A percentile compares a stretch with the other conserved stretches of the same genome.
Evolutionary conservation across 2,888 invertebrate species (phyloP).

Genomic region (Drosophila pseudotalamancana): DNA sequence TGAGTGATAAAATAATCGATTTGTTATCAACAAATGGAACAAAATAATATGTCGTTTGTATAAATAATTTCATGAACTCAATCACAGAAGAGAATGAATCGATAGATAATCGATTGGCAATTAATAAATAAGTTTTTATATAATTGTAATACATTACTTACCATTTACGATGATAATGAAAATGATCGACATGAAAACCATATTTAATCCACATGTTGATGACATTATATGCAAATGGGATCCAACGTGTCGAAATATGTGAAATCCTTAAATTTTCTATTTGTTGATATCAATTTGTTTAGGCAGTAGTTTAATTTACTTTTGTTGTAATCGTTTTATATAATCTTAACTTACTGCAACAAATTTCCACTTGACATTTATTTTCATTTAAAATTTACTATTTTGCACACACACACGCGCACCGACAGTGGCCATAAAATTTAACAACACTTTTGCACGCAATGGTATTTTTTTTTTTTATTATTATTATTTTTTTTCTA

Average conservation of each 20-base stretch:
- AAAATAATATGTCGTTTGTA: too few relatives aligned
- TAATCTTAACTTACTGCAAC: conserved; percentile 26
- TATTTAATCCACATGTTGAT: conserved; percentile 84
- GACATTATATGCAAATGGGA: conserved; percentile 81
- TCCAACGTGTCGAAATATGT: conserved; percentile 60
- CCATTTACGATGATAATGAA: conserved; percentile 85
- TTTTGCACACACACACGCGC: conserved; percentile 14
- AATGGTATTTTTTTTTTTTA: conserved; percentile 20
- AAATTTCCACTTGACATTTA: conserved; percentile 28
- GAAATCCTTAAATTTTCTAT: conserved; percentile 41
- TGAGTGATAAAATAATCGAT: too few relatives aligned
- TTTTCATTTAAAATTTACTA: conserved; percentile 50
- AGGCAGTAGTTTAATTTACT: conserved; percentile 3
- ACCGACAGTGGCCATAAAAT: conserved; percentile 38
- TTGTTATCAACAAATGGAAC: too few relatives aligned
- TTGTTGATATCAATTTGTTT: conserved; percentile 1
- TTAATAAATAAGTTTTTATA: too few relatives aligned
- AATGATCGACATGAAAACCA: conserved; percentile 84
- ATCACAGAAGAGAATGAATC: too few relatives aligned
- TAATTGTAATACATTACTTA: too few relatives aligned
- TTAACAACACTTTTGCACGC: conserved; percentile 55
- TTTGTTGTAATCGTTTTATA: conserved; percentile 1
- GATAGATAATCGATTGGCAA: too few relatives aligned
- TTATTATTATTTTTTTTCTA: conserved; percentile 8
- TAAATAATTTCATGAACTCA: too few relatives aligned